Base-by-base conservation (phyloP, 2,888 invertebrate genomes). In the Eudemis profundana region DNA sequence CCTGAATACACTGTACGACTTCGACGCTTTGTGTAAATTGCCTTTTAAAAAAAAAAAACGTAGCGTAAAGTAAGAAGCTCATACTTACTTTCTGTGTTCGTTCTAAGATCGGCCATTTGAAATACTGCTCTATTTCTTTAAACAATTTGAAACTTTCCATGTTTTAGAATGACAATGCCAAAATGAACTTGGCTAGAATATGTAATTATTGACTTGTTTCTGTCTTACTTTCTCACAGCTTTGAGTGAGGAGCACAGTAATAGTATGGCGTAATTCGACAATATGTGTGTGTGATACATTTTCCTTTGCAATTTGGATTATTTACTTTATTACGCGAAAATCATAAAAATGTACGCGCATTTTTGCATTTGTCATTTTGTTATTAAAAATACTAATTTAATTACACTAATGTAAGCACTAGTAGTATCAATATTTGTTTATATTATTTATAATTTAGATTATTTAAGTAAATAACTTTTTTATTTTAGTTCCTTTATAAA, bases 401-500 rank as follows among this genome's bases (percentile, higher is more conserved):
- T 57, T 42, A 29, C 33, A 57, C 29, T 40, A 57, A 57, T 36
- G 38, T 53, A 59, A 61, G 61, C 7, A 21, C 14, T 61, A 61
- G 21, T 60, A 53, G 15, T 38, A 54, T 21, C 21, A 53, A 47
- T 46, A 27, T 60, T 65, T 68, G 51, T 38, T 64, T 64, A 50
- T 59, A 57, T 60, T 59, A 38, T 66, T 61, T 65, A 50, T 57
- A 42, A n/a, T 50, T 4, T 57, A 49, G 74, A 80, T 75, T 77
- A 71, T 74, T 68, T 71, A 15, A 23, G 42, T 42, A 8, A 33
- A 7, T n/a, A n/a, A 23, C 71, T 73, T 77, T 46, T 68, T 67
- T 72, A 72, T 76, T 77, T 85, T 81, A 80, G 86, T 89, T 88
- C 87, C 87, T 89, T 79, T 65, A 56, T 68, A 50, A 38, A 61